phyloP scores from a whole-genome alignment of 2,797 vertebrate species.

The Botia kubotai region DNA sequence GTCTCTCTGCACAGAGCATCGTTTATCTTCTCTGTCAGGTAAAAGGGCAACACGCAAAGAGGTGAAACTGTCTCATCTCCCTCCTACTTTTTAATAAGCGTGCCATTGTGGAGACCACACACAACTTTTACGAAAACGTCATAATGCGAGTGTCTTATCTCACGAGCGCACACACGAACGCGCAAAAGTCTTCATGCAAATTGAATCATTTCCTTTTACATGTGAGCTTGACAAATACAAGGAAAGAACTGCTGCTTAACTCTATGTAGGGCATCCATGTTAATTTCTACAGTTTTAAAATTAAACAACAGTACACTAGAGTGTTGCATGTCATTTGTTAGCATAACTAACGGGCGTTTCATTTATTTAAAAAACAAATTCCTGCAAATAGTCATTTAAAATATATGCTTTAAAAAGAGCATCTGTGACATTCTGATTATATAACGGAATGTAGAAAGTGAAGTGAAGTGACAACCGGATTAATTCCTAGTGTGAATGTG shows the following conservation, averaged over 20 bases:
- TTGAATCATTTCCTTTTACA: neutral
- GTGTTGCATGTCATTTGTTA: too few species aligned
- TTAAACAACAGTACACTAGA: too few species aligned
- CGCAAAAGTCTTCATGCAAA: too few species aligned
- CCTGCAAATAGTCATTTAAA: too few species aligned
- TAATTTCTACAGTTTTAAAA: too few species aligned
- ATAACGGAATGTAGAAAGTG: too few species aligned
- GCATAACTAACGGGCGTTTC: too few species aligned
- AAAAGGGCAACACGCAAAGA: conserved; percentile 77
- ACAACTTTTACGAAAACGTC: conserved; percentile 72
- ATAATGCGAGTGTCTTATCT: conserved; percentile 40
- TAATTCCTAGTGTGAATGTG: too few species aligned
- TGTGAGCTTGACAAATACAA: conserved; percentile 4
- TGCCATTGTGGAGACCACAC: conserved; percentile 75
- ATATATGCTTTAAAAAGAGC: too few species aligned
- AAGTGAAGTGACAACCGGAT: too few species aligned
- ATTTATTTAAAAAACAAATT: too few species aligned
- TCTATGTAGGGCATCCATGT: neutral
- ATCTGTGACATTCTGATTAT: too few species aligned
- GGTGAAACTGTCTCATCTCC: conserved; percentile 73
- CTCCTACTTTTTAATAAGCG: conserved; percentile 68
- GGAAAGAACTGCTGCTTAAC: conserved; percentile 19
- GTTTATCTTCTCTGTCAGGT: conserved; percentile 81
- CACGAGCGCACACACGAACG: neutral
- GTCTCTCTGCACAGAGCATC: conserved; percentile 71